phyloP scores from a whole-genome alignment of 2,888 invertebrate species.

The Andrena dorsata region DNA sequence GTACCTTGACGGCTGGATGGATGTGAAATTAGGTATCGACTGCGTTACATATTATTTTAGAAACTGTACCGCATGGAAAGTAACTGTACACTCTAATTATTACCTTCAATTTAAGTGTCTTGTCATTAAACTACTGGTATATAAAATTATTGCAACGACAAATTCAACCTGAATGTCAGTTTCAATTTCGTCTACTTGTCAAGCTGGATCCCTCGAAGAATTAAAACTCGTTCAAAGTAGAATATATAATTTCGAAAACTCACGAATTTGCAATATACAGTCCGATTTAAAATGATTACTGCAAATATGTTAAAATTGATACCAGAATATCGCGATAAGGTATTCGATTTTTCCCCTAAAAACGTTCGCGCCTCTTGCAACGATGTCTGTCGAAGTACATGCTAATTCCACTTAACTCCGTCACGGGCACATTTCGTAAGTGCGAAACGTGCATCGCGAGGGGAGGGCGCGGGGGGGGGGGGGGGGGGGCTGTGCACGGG shows the following conservation, averaged over 20 bases:
- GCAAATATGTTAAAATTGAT: not conserved
- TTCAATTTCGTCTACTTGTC: no score
- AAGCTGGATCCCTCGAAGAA: no score
- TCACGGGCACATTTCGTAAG: constrained; percentile 41
- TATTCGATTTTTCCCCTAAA: not conserved
- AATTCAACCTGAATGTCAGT: no score
- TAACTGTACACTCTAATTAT: not conserved
- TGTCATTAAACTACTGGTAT: no score
- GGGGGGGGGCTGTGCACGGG: constrained; percentile 24
- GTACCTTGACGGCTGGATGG: not conserved
- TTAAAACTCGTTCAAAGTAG: no score
- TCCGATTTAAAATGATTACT: not conserved
- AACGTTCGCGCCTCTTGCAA: not conserved
- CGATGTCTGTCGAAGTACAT: constrained; percentile 8
- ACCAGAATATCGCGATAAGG: not conserved
- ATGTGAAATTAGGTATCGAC: constrained; percentile 4
- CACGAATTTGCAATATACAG: not conserved
- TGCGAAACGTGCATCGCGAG: constrained; percentile 23
- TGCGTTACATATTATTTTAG: not conserved
- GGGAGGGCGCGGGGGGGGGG: constrained; percentile 19
- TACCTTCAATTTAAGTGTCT: not conserved
- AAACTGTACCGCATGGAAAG: not conserved
- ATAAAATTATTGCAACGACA: no score
- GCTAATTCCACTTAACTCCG: constrained; percentile 53
- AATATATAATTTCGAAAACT: no score